Base-by-base conservation (phyloP, 2,113 vertebrate species). In the Girardinichthys multiradiatus region DNA sequence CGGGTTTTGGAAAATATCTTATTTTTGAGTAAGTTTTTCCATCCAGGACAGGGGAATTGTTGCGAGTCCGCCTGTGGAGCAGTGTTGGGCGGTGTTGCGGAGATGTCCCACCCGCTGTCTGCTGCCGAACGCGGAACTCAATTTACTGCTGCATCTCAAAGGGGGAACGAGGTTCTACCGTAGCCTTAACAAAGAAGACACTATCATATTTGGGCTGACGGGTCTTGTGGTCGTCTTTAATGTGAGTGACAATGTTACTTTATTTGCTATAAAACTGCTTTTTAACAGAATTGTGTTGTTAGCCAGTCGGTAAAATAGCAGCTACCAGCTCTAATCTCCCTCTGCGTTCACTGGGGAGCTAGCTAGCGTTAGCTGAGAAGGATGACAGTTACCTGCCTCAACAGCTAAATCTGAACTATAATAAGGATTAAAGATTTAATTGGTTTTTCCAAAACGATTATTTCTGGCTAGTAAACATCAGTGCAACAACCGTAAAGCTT, bases 51-150 rank as follows among this genome's bases (percentile, higher is more conserved):
- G 24, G 24, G 48, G 24, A 11, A 39, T 45, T 54, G 24, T 2
- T 24, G 21, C 24, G 7, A 24, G 48, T 17, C 48, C 9, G 27
- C 5, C 48, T 5, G 58, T 15, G 28, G 28, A 27, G 1, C 37
- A 4, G 27, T 31, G 13, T 0, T 57, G 71, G 80, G 77, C 73
- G 69, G 63, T 72, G 57, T n/a, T 11, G 26, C 19, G 15, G 14
- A 48, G 2, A 24, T 4, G 65, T 64, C 1, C 81, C 60, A 45
- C 70, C 12, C 88, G 85, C 76, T 64, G 3, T 33, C 6, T 2
- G 21, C 9, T 31, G 45, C 17, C 31, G 51, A 86, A 90, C 76
- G 31, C 89, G 91, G 92, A 91, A 91, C 84, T 88, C 35, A 17
- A 39, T n/a, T 37, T 21, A 71, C 33, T 59, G 64, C 70, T 79